phyloP scores from a whole-genome alignment of 2,888 invertebrate species.

The Scrobipalpa costella region DNA sequence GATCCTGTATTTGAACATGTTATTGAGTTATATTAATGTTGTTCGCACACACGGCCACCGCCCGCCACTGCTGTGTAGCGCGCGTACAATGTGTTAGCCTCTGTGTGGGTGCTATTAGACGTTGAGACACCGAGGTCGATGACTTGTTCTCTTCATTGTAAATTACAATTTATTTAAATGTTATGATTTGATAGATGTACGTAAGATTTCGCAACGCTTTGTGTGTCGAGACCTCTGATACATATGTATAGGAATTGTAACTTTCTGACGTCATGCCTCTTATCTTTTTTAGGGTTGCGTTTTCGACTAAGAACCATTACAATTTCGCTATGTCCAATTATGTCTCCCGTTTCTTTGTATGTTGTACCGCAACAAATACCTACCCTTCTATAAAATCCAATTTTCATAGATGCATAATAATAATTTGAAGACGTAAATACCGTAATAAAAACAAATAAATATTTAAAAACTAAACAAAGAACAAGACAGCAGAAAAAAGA shows the following conservation, averaged over 20 bases:
- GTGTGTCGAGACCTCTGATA: slow-evolving; percentile 18
- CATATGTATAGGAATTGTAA: slow-evolving; percentile 23
- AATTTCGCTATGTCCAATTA: background rate
- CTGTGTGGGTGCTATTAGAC: slow-evolving; percentile 57
- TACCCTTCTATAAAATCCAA: too few relatives aligned
- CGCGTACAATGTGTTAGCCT: slow-evolving; percentile 32
- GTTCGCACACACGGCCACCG: slow-evolving; percentile 35
- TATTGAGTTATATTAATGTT: slow-evolving; percentile 44
- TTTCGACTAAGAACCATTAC: background rate
- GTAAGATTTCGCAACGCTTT: slow-evolving; percentile 51
- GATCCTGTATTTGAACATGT: slow-evolving; percentile 60
- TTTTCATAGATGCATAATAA: too few relatives aligned
- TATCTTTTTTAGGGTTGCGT: slow-evolving; percentile 6
- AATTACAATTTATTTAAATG: slow-evolving; percentile 77
- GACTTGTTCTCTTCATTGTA: slow-evolving; percentile 71
- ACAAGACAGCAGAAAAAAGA: too few relatives aligned
- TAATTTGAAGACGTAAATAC: too few relatives aligned
- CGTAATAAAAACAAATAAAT: too few relatives aligned
- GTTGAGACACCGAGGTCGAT: slow-evolving; percentile 60
- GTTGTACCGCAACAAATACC: too few relatives aligned
- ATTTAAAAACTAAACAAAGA: too few relatives aligned
- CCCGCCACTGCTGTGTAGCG: slow-evolving; percentile 32
- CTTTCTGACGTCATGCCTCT: slow-evolving; percentile 19
- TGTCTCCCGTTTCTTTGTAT: too few relatives aligned
- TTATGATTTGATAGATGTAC: slow-evolving; percentile 66